phyloP scores from a whole-genome alignment of 2,113 vertebrate genomes.

The Zosterops japonicus region DNA sequence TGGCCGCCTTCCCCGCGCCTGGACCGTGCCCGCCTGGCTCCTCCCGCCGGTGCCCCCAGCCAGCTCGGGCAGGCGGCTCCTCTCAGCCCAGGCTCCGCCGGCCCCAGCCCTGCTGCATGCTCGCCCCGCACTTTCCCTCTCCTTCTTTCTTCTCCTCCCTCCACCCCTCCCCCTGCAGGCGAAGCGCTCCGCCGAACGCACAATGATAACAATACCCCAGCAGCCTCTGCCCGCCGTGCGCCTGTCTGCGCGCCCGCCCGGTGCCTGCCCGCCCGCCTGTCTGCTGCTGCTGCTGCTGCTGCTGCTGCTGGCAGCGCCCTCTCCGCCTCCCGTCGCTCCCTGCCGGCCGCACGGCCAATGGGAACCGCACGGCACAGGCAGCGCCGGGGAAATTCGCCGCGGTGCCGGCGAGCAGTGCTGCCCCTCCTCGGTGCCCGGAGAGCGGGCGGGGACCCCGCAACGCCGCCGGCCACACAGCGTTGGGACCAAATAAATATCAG shows the following conservation, averaged over 20 bases:
- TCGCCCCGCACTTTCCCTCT: slow-evolving; percentile 40
- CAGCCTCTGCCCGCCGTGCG: slow-evolving; percentile 36
- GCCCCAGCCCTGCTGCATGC: slow-evolving; percentile 41
- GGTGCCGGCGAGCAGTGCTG: background rate
- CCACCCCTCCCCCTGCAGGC: slow-evolving; percentile 46
- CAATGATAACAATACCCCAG: slow-evolving; percentile 58
- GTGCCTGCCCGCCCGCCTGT: slow-evolving; percentile 38
- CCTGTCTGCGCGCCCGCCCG: background rate
- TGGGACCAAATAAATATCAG: background rate
- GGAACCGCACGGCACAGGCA: background rate
- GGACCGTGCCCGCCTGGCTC: background rate
- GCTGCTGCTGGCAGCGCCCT: slow-evolving; percentile 5
- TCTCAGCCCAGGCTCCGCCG: background rate
- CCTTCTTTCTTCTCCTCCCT: slow-evolving; percentile 44
- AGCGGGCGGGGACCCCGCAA: background rate
- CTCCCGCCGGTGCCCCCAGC: slow-evolving; percentile 38
- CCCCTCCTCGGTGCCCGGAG: background rate
- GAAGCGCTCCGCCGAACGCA: slow-evolving; percentile 24
- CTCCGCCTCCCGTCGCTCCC: slow-evolving; percentile 54
- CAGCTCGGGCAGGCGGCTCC: slow-evolving; percentile 21
- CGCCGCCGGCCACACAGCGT: background rate
- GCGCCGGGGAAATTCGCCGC: background rate
- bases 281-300: too few relatives aligned
- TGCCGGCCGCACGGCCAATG: slow-evolving; percentile 70
- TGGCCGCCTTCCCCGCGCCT: background rate